phyloP scores from a whole-genome alignment of 2,797 vertebrate genomes.

The Sebastes iracundus region DNA sequence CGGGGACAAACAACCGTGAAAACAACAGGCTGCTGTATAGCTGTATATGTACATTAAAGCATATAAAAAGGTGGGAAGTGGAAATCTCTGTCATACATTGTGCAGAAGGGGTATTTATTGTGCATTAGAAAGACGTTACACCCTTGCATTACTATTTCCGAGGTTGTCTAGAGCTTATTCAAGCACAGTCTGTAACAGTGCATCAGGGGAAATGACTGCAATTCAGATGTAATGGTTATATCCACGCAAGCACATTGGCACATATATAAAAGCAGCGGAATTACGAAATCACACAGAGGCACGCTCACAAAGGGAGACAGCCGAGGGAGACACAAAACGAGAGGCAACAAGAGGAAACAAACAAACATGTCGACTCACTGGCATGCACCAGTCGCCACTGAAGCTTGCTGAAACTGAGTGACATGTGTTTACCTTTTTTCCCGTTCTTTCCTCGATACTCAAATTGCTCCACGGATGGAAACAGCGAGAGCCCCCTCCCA shows the following conservation, averaged over 20 bases:
- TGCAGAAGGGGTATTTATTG: background rate
- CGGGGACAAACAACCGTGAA: background rate
- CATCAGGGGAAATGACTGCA: background rate
- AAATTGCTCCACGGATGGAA: conserved; percentile 69
- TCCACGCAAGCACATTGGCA: background rate
- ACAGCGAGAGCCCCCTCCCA: conserved; percentile 50
- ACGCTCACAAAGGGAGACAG: conserved; percentile 6
- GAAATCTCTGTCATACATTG: background rate
- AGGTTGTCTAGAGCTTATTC: background rate
- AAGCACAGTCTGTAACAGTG: background rate
- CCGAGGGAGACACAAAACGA: background rate
- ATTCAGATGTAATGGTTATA: background rate
- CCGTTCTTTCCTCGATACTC: conserved; percentile 53
- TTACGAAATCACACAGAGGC: background rate
- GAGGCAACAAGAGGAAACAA: conserved; percentile 26
- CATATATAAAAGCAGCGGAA: background rate
- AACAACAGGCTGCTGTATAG: background rate
- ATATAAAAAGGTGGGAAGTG: background rate
- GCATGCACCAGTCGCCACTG: conserved; percentile 49
- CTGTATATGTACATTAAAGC: background rate
- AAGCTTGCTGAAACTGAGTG: conserved; percentile 60
- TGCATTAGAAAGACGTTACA: background rate
- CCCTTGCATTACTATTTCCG: background rate
- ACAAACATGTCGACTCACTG: conserved; percentile 33
- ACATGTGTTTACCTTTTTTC: conserved; percentile 70